Base-by-base conservation (phyloP, 2,888 invertebrate species). In the Dasypogon diadema region DNA sequence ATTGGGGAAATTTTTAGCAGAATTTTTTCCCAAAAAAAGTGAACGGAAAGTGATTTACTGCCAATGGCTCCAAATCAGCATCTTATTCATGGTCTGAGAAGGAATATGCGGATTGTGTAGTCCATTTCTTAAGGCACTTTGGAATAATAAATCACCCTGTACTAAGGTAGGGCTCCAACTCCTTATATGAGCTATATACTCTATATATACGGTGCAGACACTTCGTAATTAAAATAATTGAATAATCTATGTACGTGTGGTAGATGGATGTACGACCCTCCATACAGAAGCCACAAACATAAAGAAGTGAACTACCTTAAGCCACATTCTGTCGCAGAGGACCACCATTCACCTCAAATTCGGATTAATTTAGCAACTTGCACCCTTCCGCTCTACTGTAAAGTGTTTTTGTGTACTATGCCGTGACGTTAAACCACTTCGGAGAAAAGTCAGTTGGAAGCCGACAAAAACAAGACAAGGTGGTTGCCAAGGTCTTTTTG, bases 321-420 rank as follows among this genome's bases (percentile, higher is more conserved):
- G 70, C 70, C 70, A 70, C 70, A 70, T 70, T 30, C 70, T 70
- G 70, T 70, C 70, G 70, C 70, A 70, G 21, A 51, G 70, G 70
- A 70, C 70, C 70, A 18, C 70, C 54, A 54, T 70, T 70, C 54
- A 70, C 70, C 70, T 51, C 70, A 70, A 65, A 70, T 70, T 51
- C 70, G 70, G 70, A 70, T 70, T 70, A 70, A 70, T 70, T 70
- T 70, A 54, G 70, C 51, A 70, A 54, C 70, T 30, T 24, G 54
- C 70, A 51, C 54, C 2, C 54, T 34, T 54, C 34, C 26, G 16
- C 24, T n/a, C 46, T n/a, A 37, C 5, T 26, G 37, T 70, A 34
- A 70, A 70, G 54, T 70, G 70, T 70, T 70, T 70, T 70, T 70
- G 70, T 70, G 70, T 70, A 70, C 22, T 34, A 12, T 22, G 70